Evolutionary conservation across 2,888 invertebrate genomes (phyloP).

Genomic region (Beris chalybata): DNA sequence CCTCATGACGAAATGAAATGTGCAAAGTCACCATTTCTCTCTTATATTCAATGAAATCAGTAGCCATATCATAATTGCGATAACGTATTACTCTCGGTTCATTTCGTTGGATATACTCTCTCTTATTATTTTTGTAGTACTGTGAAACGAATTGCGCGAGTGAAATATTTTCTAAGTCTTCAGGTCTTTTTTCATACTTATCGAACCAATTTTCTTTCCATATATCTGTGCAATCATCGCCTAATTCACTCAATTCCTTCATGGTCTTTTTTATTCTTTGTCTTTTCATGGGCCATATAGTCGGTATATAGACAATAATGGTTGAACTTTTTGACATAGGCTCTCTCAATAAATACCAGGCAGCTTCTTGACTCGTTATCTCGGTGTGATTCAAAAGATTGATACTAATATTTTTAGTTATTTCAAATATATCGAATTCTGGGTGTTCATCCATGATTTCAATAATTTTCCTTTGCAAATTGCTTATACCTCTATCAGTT

Average conservation of each 20-base stretch:
- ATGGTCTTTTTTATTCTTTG: constrained; percentile 46
- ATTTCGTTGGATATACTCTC: not conserved
- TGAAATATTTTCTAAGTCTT: not conserved
- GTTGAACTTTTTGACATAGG: constrained; percentile 51
- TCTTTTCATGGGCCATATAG: constrained; percentile 52
- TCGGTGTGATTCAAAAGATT: constrained; percentile 48
- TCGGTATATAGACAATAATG: constrained; percentile 49
- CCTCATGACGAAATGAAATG: not conserved
- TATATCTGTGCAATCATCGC: constrained; percentile 32
- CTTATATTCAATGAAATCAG: not conserved
- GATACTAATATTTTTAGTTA: constrained; percentile 45
- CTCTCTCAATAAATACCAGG: constrained; percentile 54
- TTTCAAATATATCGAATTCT: constrained; percentile 46
- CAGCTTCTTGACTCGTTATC: constrained; percentile 53
- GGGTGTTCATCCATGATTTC: constrained; percentile 42
- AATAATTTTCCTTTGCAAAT: not conserved
- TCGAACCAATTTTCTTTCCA: not conserved
- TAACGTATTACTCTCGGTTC: not conserved
- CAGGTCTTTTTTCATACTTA: not conserved
- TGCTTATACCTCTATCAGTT: constrained; percentile 38
- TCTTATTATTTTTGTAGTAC: not conserved
- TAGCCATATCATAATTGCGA: not conserved
- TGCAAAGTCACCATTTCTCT: not conserved
- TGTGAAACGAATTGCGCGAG: not conserved
- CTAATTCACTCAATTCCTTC: constrained; percentile 43